Evolutionary conservation across 2,113 vertebrate genomes (phyloP), one percentile per base, ranked within the genome.

Genomic region (Pachypanchax playfairii): DNA sequence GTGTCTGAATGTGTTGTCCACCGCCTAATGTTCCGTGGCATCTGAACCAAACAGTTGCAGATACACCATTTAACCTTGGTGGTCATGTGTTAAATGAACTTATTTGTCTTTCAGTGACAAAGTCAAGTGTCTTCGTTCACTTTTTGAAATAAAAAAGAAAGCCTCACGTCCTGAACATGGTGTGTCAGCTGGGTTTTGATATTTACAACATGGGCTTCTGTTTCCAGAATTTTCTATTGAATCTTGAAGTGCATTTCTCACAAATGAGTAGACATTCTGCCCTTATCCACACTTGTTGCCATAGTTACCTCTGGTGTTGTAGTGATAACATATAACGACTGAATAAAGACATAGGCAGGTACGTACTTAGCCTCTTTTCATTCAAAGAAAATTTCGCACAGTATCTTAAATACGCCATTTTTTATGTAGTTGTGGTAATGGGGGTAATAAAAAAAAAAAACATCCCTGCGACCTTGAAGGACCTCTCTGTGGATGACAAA

Each of bases 401-500:
- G 31, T 41, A 58, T 17, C 11, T 31, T n/a, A 50, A 39, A 63
- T 69, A 35, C 26, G 42, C 63, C 26, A 21, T 43, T 50, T 43
- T 53, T 42, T 17, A 44, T 25, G 42, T 58, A 39, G 26, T 22
- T 33, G 44, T 41, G 43, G 33, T 21, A 52, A 24, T 28, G 51
- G 62, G 47, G 50, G 71, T 78, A 78, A 84, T 79, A 51, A 51
- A 33, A 25, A 49, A 15, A 9, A 28, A 55, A 56, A 85, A 78
- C 21, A 29, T 35, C 51, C 70, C 75, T 42, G 53, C 35, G 53
- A 89, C 89, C 89, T 89, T 89, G 81, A 85, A 78, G 39, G 75
- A 85, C 84, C 82, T 77, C 82, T 77, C 75, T 38, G 70, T 46
- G 56, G 86, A 83, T 86, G 85, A 86, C 80, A 75, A 67, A 79